Evolutionary conservation across 2,888 invertebrate genomes (phyloP), one percentile per base, ranked within the genome.

Genomic region (Lasius platythorax): DNA sequence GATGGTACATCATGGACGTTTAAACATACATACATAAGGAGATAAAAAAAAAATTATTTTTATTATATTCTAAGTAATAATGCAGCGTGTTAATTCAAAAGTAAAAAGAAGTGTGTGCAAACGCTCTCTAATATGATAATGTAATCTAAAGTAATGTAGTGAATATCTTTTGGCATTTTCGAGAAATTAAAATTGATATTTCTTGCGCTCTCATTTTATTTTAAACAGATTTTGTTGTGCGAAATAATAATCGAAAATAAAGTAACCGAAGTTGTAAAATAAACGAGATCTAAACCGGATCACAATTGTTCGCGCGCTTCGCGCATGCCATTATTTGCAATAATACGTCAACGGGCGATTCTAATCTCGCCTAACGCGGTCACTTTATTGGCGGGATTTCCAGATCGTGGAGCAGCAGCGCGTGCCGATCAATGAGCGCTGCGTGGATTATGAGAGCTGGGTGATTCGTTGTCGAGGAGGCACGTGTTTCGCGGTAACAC

Each of bases 371-470:
- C 73, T 72, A 50, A 81, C 79, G 72, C 72, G 79, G 79, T 81
- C 79, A 81, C 73, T 72, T 81, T 63, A 81, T 81, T 73, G 79
- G 73, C 79, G 73, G 61, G 79, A 81, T 81, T 81, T 81, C 37
- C 73, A 81, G 61, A 46, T 81, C 61, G 73, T 78, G 33, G 46
- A 81, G 79, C 73, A 85, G 88, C 78, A 88, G 89, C 93, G 92
- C 93, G 93, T 92, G 93, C 91, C 92, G 88, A 84, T 92, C 89
- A 93, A 93, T 93, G 91, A 89, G 74, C 87, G 78, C 82, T 84
- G 78, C 78, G 50, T 84, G 92, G 93, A 93, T 93, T 93, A 93
- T 85, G 68, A 86, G 89, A 81, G 79, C 72, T 78, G 73, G 73
- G 79, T 81, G 79, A 81, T 81, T 81, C 73, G 79, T 81, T 81